phyloP scores from a whole-genome alignment of 2,888 invertebrate genomes.

The Aromia moschata region DNA sequence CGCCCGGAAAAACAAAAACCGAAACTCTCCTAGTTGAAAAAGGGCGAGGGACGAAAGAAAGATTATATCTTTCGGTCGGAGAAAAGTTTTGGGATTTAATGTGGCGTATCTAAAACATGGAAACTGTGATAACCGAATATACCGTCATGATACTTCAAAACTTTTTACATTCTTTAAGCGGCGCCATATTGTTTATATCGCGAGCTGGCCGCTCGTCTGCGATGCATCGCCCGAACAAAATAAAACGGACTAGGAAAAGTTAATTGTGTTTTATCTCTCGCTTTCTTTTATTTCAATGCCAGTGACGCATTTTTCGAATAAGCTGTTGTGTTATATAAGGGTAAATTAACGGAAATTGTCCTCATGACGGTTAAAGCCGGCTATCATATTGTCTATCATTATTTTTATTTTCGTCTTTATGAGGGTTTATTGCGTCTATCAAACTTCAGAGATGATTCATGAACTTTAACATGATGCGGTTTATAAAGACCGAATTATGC shows the following conservation, averaged over 20 bases:
- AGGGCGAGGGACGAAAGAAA: constrained; percentile 43
- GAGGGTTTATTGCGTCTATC: too few relatives aligned
- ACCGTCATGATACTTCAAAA: constrained; percentile 52
- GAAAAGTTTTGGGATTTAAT: constrained; percentile 57
- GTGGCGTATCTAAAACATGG: constrained; percentile 56
- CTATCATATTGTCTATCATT: too few relatives aligned
- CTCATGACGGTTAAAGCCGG: too few relatives aligned
- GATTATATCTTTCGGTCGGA: constrained; percentile 50
- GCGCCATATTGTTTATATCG: constrained; percentile 43
- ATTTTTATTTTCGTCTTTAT: too few relatives aligned
- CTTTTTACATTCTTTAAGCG: constrained; percentile 43
- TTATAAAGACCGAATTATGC: too few relatives aligned
- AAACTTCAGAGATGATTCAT: too few relatives aligned
- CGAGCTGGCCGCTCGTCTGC: constrained; percentile 14
- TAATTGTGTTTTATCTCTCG: neutral
- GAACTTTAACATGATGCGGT: too few relatives aligned
- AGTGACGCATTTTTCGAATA: too few relatives aligned
- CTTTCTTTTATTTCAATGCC: neutral
- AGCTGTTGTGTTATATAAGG: too few relatives aligned
- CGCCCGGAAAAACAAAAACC: constrained; percentile 54
- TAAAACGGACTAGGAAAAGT: neutral
- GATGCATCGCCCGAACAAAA: neutral
- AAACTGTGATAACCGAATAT: constrained; percentile 54
- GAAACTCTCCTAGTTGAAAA: constrained; percentile 38
- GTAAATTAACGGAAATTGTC: too few relatives aligned